phyloP scores from a whole-genome alignment of 2,797 vertebrate genomes.

The Limnodromus scolopaceus region DNA sequence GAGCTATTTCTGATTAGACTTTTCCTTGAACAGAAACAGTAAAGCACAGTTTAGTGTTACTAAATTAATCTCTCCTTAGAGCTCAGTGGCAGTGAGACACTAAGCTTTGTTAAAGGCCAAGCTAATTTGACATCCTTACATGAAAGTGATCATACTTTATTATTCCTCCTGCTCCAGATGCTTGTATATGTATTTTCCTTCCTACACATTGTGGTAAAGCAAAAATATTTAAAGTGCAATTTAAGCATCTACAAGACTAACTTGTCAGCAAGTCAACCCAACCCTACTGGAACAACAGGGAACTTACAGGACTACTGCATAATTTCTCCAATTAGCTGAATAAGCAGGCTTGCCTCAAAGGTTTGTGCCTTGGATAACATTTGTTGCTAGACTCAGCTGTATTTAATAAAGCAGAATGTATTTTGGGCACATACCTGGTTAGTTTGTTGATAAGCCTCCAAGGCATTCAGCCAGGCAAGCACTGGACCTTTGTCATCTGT shows the following conservation, averaged over 20 bases:
- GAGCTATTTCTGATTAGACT: not conserved
- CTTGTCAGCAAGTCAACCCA: not conserved
- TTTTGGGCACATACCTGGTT: conserved; percentile 80
- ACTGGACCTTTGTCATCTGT: conserved; percentile 98
- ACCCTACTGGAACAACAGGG: not conserved
- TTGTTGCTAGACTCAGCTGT: not conserved
- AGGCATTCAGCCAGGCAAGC: conserved; percentile 93
- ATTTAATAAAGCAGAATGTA: not conserved
- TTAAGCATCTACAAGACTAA: not conserved
- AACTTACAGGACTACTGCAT: not conserved
- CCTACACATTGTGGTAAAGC: not conserved
- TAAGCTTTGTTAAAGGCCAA: not conserved
- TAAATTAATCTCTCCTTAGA: not conserved
- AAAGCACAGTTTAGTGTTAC: not conserved
- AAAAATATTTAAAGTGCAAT: not conserved
- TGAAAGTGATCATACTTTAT: not conserved
- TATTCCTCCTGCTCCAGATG: not conserved
- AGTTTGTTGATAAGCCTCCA: conserved; percentile 93
- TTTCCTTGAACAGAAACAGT: not conserved
- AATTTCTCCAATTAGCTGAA: not conserved
- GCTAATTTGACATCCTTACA: not conserved
- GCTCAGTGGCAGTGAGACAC: not conserved
- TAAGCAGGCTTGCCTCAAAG: not conserved
- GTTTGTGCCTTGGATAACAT: not conserved
- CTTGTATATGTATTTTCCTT: not conserved